A percentile compares a stretch with the other conserved stretches of the same genome.
These are phyloP conservation scores for Oreortyx pictus DNA, from an alignment of 2,797 vertebrate species.

Conservation along the genomic window DNA sequence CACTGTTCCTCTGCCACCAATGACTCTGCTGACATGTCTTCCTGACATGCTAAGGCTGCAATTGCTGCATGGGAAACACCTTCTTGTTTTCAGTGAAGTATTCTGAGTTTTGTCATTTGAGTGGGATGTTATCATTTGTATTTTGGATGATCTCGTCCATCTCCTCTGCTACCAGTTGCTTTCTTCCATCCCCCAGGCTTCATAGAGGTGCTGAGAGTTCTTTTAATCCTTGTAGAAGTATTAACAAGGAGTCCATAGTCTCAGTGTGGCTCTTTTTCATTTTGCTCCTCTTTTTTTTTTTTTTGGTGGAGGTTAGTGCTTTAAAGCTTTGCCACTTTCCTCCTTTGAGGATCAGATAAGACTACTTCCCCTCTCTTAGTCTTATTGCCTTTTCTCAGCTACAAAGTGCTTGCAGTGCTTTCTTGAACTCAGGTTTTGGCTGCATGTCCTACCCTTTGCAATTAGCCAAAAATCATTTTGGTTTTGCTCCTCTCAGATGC, in stretches of 20 bases:
- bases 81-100: not conserved
- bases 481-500: not conserved
- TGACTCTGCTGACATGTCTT: not conserved
- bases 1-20: not conserved
- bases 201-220: not conserved
- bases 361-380: not conserved
- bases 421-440: not conserved
- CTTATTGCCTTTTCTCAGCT: not conserved
- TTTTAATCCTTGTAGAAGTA: not conserved
- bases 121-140: not conserved
- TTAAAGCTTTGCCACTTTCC: not conserved
- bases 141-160: not conserved
- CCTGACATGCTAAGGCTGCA: not conserved
- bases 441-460: not conserved
- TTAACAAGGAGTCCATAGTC: not conserved
- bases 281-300: not conserved
- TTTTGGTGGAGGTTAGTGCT: not conserved
- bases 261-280: not conserved
- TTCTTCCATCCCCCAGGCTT: not conserved
- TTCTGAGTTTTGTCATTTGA: not conserved
- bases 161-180: not conserved
- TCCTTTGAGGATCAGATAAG: not conserved
- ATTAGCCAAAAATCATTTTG: not conserved
- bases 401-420: not conserved
- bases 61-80: not conserved